Conservation (phyloP, 2,888 invertebrate genomes). For the Rhyacophila evoluta region DNA sequence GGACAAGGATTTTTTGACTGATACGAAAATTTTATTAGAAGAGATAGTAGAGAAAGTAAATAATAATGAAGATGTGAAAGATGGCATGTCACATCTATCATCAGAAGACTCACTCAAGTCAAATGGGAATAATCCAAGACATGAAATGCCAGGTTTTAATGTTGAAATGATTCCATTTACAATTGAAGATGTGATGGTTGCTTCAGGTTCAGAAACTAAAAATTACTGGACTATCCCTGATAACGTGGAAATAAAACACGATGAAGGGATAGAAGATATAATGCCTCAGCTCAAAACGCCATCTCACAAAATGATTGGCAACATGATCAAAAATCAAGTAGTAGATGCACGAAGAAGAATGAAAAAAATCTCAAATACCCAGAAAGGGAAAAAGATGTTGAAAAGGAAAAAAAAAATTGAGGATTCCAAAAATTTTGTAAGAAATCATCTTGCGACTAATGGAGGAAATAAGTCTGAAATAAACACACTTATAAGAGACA, state of each 20-base stretch:
- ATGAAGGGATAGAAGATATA: background rate
- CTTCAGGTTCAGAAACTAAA: conserved; percentile 36
- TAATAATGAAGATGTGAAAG: background rate
- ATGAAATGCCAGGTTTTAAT: background rate
- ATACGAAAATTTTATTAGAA: background rate
- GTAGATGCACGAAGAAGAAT: conserved; percentile 26
- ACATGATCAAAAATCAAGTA: conserved; percentile 23
- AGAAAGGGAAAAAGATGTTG: conserved; percentile 15
- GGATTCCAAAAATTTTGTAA: background rate
- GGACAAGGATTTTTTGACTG: background rate
- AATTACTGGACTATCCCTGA: conserved; percentile 26
- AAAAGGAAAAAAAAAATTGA: conserved; percentile 16
- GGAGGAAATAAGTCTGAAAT: background rate
- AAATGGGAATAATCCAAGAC: background rate
- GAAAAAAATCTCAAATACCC: conserved; percentile 1
- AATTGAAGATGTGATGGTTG: conserved; percentile 43
- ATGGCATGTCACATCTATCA: background rate
- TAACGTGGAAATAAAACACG: background rate
- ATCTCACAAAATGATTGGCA: background rate
- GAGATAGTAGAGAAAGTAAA: too few relatives aligned
- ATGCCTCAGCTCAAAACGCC: background rate
- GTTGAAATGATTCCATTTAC: conserved; percentile 50
- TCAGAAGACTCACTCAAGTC: background rate
- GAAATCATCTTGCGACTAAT: background rate
- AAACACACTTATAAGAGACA: background rate